These are phyloP conservation scores for Galbula dea DNA, from an alignment of 2,113 vertebrate genomes.

Conservation along the genomic window DNA sequence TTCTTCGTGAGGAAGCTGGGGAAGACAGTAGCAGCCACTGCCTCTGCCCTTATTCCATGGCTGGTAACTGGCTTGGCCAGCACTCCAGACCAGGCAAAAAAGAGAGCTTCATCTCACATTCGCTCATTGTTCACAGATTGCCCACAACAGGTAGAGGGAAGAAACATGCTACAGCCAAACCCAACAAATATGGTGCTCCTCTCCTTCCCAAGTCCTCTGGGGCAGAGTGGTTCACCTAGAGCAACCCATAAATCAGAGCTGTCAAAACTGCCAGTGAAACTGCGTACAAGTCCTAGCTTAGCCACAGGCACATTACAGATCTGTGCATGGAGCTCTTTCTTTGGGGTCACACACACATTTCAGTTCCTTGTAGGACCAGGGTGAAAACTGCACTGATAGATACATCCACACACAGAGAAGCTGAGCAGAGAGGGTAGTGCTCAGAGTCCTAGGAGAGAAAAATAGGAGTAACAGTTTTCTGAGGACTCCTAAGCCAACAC, in stretches of 20 bases:
- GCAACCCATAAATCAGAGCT: background rate
- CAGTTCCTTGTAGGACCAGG: background rate
- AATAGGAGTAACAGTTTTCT: slow-evolving; percentile 59
- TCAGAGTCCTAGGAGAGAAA: slow-evolving; percentile 20
- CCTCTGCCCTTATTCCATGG: background rate
- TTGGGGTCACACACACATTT: fast-evolving
- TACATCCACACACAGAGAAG: background rate
- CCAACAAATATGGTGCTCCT: background rate
- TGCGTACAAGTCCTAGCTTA: background rate
- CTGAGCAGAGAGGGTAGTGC: background rate
- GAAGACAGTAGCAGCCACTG: background rate
- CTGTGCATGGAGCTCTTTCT: background rate
- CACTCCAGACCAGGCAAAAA: background rate
- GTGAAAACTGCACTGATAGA: background rate
- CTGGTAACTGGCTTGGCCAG: background rate
- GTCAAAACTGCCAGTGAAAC: background rate
- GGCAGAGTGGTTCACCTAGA: background rate
- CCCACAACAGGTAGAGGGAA: slow-evolving; percentile 17
- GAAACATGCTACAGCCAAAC: slow-evolving; percentile 9
- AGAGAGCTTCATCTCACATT: background rate
- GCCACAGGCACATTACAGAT: background rate
- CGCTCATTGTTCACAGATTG: background rate
- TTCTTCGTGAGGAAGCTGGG: background rate
- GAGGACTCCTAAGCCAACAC: slow-evolving; percentile 54
- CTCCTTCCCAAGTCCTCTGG: background rate